Base-by-base conservation (phyloP, 2,113 vertebrate species). In the Rhinolophus sinicus region DNA sequence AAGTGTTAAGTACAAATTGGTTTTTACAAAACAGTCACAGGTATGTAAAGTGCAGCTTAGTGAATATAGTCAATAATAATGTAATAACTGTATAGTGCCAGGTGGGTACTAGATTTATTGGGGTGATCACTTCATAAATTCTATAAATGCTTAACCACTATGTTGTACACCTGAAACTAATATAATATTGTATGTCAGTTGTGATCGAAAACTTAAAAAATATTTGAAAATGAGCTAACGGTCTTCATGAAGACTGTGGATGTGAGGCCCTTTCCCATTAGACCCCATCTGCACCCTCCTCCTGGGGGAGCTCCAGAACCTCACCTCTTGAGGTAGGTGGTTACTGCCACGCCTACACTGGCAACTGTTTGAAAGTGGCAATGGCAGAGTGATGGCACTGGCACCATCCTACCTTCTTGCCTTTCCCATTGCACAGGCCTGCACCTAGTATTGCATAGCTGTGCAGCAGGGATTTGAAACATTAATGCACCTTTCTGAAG, bases 401-500 rank as follows among this genome's bases (percentile, higher is more conserved):
- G 52, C 35, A 44, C 6, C 2, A 2, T 44, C n/a, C 35, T 40
- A 9, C 21, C 22, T 35, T 81, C 90, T 80, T 81, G n/a, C 75
- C 72, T 38, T n/a, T 58, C 24, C 8, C 10, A 26, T 40, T 69
- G 13, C 47, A 22, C 70, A 54, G 28, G 38, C 9, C 47, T 21
- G 30, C 50, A 18, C 12, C 12, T 22, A 6, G 12, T 16, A 62
- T 70, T 75, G 12, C 60, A 85, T 64, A 91, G 56, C 30, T 40
- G 5, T 16, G 6, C 12, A 16, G 35, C 40, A 19, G 52, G 58
- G 54, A 58, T 58, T 52, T 47, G 81, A 95, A 88, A 83, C 22
- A 7, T 76, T 83, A 78, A 52, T 75, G 69, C 8, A 47, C 12
- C 70, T 93, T 67, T 97, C 88, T n/a, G 38, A 89, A 94, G 72